These are phyloP conservation scores for Agelaius tricolor DNA, from an alignment of 2,113 vertebrate genomes.

Conservation along the genomic window DNA sequence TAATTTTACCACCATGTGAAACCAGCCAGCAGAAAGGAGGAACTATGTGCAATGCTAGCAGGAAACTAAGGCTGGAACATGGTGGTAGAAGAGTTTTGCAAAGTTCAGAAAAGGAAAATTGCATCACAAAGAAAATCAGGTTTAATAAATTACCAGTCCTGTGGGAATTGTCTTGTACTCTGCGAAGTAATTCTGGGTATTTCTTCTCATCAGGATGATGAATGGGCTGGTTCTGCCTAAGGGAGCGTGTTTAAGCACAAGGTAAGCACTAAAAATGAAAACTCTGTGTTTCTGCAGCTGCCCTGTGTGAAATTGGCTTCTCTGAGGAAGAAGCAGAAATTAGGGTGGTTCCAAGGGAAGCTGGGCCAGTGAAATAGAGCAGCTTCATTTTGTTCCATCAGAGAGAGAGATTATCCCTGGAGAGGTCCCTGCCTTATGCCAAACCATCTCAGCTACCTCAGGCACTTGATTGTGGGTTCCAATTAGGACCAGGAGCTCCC, in stretches of 20 bases:
- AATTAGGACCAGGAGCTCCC: background rate
- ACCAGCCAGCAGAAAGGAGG: background rate
- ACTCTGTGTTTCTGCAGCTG: background rate
- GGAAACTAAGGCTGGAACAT: background rate
- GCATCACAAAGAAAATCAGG: background rate
- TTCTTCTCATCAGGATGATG: background rate
- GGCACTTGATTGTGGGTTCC: background rate
- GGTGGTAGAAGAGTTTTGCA: background rate
- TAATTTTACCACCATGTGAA: background rate
- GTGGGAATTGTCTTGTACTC: background rate
- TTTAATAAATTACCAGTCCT: background rate
- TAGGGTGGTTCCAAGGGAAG: background rate
- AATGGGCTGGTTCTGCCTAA: background rate
- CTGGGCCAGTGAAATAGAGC: background rate
- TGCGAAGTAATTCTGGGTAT: background rate
- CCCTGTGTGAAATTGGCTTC: background rate
- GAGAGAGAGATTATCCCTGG: background rate
- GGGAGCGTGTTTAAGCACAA: background rate
- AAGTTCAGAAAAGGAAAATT: background rate
- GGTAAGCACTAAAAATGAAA: slow-evolving; percentile 7
- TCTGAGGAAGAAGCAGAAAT: background rate
- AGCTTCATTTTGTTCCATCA: background rate
- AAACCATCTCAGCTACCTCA: background rate
- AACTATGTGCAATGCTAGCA: background rate
- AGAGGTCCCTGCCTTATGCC: background rate